These are phyloP conservation scores for Drosophila tani DNA, from an alignment of 1,140 invertebrate species.

Conservation along the genomic window DNA sequence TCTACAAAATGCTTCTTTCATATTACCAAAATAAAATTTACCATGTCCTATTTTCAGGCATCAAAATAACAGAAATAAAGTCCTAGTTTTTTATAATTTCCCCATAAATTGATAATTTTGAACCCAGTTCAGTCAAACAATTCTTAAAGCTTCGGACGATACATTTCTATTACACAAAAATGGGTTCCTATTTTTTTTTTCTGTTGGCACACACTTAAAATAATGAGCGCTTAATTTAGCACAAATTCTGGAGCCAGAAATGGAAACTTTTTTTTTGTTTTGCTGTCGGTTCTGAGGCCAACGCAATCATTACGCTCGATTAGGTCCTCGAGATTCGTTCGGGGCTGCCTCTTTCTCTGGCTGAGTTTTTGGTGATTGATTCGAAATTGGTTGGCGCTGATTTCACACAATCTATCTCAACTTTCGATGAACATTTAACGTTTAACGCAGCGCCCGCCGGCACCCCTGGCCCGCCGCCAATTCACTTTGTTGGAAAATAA, in stretches of 20 bases:
- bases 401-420: slow-evolving; percentile 77
- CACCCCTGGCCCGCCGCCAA: slow-evolving; percentile 10
- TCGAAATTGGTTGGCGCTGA: slow-evolving; percentile 81
- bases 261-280: slow-evolving; percentile 22
- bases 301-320: slow-evolving; percentile 83
- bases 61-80: no score
- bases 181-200: slow-evolving; percentile 18
- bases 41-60: no score
- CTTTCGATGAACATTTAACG: slow-evolving; percentile 43
- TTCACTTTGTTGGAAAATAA: slow-evolving; percentile 68
- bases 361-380: slow-evolving; percentile 68
- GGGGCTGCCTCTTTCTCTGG: slow-evolving; percentile 20
- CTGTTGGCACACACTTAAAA: slow-evolving; percentile 65
- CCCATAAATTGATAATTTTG: background rate
- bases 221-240: slow-evolving; percentile 81
- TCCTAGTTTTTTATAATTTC: no score
- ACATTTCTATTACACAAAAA: slow-evolving; percentile 57
- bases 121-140: background rate
- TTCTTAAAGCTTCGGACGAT: background rate
- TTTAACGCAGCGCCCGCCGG: slow-evolving; percentile 2
- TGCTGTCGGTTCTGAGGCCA: slow-evolving; percentile 35
- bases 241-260: slow-evolving; percentile 63
- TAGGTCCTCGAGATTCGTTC: slow-evolving; percentile 57
- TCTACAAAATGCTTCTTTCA: no score
- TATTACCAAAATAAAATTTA: no score